Percentiles rank a stretch among this genome's conserved stretches.
These are phyloP conservation scores for Cololabis saira DNA, from an alignment of 2,113 vertebrate species.

Conservation along the genomic window DNA sequence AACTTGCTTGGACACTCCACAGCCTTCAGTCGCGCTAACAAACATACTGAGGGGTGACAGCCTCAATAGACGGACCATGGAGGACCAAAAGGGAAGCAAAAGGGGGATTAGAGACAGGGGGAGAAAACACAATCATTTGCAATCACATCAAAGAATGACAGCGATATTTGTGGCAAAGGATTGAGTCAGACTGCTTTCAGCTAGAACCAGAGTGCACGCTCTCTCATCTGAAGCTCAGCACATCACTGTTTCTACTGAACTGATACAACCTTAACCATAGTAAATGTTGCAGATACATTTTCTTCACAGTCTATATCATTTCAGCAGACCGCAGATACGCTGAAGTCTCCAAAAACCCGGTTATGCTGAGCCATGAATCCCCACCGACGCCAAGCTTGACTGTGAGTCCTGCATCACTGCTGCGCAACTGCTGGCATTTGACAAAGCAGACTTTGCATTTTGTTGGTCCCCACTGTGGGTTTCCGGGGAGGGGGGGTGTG, in stretches of 20 bases:
- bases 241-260: not conserved
- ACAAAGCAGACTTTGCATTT: constrained; percentile 11
- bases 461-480: not conserved
- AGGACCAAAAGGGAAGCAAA: constrained; percentile 24
- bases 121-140: constrained; percentile 49
- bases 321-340: not conserved
- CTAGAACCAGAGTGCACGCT: constrained; percentile 1
- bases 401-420: too few species aligned
- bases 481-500: not conserved
- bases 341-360: not conserved
- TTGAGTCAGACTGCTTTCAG: constrained; percentile 33
- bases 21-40: constrained; percentile 52
- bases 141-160: constrained; percentile 50
- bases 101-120: constrained; percentile 3
- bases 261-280: not conserved
- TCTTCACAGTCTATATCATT: too few species aligned
- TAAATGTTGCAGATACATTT: not conserved
- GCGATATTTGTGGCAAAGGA: constrained; percentile 40
- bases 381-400: not conserved
- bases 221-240: constrained; percentile 4
- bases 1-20: constrained; percentile 50
- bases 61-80: constrained; percentile 46
- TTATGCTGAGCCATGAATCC: too few species aligned
- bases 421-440: constrained; percentile 1
- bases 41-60: constrained; percentile 48